phyloP scores from a whole-genome alignment of 2,888 invertebrate genomes.

The Nezara viridula region DNA sequence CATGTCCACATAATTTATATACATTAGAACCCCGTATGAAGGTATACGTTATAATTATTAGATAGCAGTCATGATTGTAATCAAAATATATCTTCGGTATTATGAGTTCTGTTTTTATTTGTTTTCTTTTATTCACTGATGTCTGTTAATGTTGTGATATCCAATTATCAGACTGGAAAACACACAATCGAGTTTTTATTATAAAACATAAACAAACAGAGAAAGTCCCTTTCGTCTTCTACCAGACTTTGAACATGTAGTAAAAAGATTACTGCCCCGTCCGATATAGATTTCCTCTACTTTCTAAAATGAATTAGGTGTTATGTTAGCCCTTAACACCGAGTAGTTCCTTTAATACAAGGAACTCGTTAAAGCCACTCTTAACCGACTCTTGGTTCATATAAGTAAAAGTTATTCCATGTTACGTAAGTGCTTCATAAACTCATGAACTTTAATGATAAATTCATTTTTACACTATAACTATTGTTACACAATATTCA shows the following conservation, averaged over 20 bases:
- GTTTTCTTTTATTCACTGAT: too few species aligned
- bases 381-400: not conserved
- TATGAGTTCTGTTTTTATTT: too few species aligned
- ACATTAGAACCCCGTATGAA: too few species aligned
- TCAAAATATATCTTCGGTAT: too few species aligned
- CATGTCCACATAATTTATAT: too few species aligned
- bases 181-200: not conserved
- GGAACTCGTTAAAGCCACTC: not conserved
- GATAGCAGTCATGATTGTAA: too few species aligned
- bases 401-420: not conserved
- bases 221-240: not conserved
- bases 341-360: not conserved
- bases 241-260: not conserved
- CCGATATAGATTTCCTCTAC: not conserved
- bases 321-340: not conserved
- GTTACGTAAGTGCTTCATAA: not conserved
- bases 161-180: too few species aligned
- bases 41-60: too few species aligned
- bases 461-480: too few species aligned
- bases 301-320: not conserved
- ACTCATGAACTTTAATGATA: not conserved
- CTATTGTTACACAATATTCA: too few species aligned
- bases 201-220: not conserved
- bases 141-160: too few species aligned
- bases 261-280: not conserved